These are phyloP conservation scores for Lutjanus erythropterus DNA, from an alignment of 2,113 vertebrate genomes.

Conservation along the genomic window DNA sequence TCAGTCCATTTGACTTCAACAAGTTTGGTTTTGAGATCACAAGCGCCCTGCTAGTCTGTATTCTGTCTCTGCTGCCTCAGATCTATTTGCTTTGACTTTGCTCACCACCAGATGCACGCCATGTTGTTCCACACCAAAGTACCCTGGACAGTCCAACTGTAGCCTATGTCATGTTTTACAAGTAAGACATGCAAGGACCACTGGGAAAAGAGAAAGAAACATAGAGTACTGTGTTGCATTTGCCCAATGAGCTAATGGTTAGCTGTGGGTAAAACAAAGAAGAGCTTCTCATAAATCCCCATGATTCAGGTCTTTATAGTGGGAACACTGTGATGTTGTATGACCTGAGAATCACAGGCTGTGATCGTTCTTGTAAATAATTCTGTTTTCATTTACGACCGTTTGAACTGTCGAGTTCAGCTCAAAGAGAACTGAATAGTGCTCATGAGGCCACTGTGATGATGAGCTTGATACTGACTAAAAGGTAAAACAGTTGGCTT, in stretches of 20 bases:
- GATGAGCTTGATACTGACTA: background rate
- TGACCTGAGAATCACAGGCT: background rate
- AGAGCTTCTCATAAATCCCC: background rate
- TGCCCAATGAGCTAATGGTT: slow-evolving; percentile 12
- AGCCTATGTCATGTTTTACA: background rate
- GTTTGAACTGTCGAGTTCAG: slow-evolving; percentile 18
- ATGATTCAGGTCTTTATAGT: slow-evolving; percentile 13
- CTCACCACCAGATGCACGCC: background rate
- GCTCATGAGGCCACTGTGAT: background rate
- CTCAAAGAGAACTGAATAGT: background rate
- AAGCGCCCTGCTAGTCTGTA: background rate
- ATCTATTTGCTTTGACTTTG: slow-evolving; percentile 14
- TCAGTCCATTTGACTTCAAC: background rate
- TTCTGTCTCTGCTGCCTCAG: slow-evolving; percentile 1
- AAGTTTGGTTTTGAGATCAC: too few relatives aligned
- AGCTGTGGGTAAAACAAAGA: background rate
- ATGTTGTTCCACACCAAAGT: background rate
- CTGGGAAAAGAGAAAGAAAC: background rate
- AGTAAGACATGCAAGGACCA: background rate
- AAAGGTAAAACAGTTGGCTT: background rate
- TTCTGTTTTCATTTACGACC: background rate
- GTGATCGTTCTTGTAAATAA: slow-evolving; percentile 1
- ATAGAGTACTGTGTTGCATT: background rate
- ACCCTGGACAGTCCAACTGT: background rate
- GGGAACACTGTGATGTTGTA: background rate